phyloP scores from a whole-genome alignment of 2,797 vertebrate species.

The Austrolebias charrua region DNA sequence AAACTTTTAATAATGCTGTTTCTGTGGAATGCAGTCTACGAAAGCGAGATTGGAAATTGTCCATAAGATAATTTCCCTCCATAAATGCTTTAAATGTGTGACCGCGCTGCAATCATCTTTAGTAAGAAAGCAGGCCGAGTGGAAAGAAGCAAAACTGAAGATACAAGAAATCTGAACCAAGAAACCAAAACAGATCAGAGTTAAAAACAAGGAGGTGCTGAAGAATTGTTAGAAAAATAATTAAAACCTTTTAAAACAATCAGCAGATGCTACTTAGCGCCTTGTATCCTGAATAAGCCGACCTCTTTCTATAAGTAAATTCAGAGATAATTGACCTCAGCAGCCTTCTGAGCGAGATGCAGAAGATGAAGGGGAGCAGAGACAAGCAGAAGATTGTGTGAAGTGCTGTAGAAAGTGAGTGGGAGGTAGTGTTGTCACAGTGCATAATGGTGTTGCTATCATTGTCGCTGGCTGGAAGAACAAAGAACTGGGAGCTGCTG shows the following conservation, averaged over 20 bases:
- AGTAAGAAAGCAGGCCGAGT: background rate
- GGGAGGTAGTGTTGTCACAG: slow-evolving; percentile 68
- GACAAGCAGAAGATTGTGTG: slow-evolving; percentile 41
- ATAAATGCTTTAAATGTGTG: no score
- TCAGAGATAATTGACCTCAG: slow-evolving; percentile 75
- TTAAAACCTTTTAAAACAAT: slow-evolving; percentile 43
- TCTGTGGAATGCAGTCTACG: no score
- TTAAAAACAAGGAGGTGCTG: background rate
- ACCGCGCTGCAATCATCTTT: background rate
- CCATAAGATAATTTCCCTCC: no score
- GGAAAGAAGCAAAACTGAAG: background rate
- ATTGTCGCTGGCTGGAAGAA: slow-evolving; percentile 54
- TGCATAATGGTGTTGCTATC: slow-evolving; percentile 62
- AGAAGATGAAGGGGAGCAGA: slow-evolving; percentile 32
- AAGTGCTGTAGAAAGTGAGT: slow-evolving; percentile 50
- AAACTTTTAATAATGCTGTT: no score
- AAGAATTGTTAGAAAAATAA: background rate
- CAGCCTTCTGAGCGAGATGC: slow-evolving; percentile 50
- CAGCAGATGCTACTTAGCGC: slow-evolving; percentile 49
- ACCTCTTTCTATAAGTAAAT: slow-evolving; percentile 49
- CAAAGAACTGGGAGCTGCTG: slow-evolving; percentile 36
- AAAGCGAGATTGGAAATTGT: no score
- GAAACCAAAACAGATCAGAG: background rate
- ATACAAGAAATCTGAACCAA: no score
- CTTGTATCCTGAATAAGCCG: slow-evolving; percentile 33